Evolutionary conservation across 2,113 vertebrate species (phyloP).

Genomic region (Gorsachius goisagi): DNA sequence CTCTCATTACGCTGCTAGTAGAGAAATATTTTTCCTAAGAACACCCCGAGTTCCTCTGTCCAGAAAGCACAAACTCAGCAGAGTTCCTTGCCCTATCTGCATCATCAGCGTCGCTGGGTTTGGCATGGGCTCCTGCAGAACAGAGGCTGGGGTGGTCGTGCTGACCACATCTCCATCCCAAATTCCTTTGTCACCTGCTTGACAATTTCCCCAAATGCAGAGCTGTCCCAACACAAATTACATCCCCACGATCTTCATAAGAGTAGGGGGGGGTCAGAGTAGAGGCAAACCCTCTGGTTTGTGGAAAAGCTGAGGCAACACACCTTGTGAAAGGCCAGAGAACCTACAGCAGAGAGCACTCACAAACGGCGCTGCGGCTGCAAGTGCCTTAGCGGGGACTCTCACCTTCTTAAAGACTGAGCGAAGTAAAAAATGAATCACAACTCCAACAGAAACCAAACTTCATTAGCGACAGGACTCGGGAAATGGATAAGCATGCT

Average conservation of each 20-base stretch:
- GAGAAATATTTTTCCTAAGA: not conserved
- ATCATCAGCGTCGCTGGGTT: not conserved
- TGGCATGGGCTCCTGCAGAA: not conserved
- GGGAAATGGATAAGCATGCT: not conserved
- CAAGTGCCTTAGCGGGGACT: not conserved
- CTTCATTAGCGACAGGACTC: not conserved
- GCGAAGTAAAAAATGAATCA: accelerated
- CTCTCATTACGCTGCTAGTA: not conserved
- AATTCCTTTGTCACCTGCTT: not conserved
- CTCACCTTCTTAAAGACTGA: not conserved
- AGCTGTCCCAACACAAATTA: not conserved
- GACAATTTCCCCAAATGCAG: not conserved
- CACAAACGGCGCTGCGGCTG: not conserved
- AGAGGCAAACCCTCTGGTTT: not conserved
- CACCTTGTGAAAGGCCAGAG: not conserved
- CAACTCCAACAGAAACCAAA: not conserved
- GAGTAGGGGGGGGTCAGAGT: not conserved
- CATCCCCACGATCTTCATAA: accelerated
- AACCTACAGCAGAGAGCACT: not conserved
- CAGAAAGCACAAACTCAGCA: not conserved
- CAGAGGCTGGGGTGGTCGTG: not conserved
- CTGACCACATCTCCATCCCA: not conserved
- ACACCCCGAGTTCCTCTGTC: not conserved
- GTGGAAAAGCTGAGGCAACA: not conserved
- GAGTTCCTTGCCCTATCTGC: not conserved